These are phyloP conservation scores for Porites rus DNA, from an alignment of 92 coral and sea anemone species.

Conservation along the genomic window DNA sequence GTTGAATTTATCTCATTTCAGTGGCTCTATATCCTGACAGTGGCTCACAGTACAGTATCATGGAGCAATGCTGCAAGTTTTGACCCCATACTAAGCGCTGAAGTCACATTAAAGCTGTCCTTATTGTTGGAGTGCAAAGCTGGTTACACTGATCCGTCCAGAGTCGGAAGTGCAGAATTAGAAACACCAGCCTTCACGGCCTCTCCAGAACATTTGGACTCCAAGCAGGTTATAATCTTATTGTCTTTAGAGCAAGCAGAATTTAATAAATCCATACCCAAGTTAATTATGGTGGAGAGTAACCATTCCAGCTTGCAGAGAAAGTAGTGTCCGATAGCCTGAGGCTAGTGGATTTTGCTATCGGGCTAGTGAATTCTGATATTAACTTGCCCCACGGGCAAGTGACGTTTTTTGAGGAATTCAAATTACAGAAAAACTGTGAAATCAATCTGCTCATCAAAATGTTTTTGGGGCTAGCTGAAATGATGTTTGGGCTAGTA, in stretches of 20 bases:
- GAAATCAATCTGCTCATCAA: too few relatives aligned
- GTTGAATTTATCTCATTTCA: constrained; percentile 24
- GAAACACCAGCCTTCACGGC: constrained; percentile 33
- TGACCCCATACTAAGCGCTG: constrained; percentile 90
- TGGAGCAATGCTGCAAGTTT: constrained; percentile 90
- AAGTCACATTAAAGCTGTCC: constrained; percentile 87
- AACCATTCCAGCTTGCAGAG: too few relatives aligned
- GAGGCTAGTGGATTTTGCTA: too few relatives aligned
- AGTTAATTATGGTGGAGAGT: too few relatives aligned
- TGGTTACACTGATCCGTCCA: constrained; percentile 48
- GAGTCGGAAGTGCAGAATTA: constrained; percentile 50
- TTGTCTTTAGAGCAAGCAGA: background rate
- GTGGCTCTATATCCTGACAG: constrained; percentile 89
- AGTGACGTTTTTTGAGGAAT: too few relatives aligned
- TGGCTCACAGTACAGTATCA: constrained; percentile 83
- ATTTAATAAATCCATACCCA: too few relatives aligned
- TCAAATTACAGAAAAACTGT: too few relatives aligned
- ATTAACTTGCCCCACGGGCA: too few relatives aligned
- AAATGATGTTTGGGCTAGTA: too few relatives aligned
- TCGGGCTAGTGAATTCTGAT: too few relatives aligned
- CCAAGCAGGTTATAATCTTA: constrained; percentile 44
- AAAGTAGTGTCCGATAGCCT: too few relatives aligned
- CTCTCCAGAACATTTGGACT: constrained; percentile 42
- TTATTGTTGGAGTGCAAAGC: constrained; percentile 90
- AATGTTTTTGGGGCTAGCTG: too few relatives aligned